Percentiles rank a stretch among this genome's conserved stretches.
phyloP scores from a whole-genome alignment of 1,140 invertebrate genomes.

The Tetramorium parvispinum region DNA sequence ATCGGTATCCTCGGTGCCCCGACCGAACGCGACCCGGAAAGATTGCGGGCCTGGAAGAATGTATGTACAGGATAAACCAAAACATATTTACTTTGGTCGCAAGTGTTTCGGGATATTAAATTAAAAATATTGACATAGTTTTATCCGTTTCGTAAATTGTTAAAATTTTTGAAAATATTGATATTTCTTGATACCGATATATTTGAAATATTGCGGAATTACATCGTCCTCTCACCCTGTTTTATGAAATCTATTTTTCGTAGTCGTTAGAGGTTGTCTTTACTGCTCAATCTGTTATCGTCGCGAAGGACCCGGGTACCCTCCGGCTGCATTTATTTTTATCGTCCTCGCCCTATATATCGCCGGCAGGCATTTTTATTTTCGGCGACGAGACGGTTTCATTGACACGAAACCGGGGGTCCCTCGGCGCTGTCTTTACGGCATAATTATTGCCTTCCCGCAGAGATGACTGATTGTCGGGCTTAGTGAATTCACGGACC shows the following conservation, averaged over 20 bases:
- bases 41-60: neutral
- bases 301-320: conserved; percentile 47
- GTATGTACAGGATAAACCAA: neutral
- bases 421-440: conserved; percentile 49
- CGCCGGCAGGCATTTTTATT: conserved; percentile 64
- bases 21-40: conserved; percentile 2
- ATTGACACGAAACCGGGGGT: conserved; percentile 62
- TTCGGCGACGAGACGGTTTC: conserved; percentile 63
- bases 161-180: neutral
- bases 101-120: neutral
- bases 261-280: neutral
- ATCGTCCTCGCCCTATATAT: conserved; percentile 65
- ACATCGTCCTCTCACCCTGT: neutral
- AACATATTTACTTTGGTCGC: neutral
- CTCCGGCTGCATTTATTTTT: conserved; percentile 68
- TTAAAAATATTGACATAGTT: neutral
- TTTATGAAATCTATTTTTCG: conserved; percentile 30
- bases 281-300: conserved; percentile 65
- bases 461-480: neutral
- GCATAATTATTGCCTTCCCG: conserved; percentile 60
- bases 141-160: neutral
- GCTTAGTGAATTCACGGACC: neutral
- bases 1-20: conserved; percentile 13
- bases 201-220: neutral
- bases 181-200: neutral